phyloP scores from a whole-genome alignment of 2,797 vertebrate genomes.

The Triplophysa yarkandensis region DNA sequence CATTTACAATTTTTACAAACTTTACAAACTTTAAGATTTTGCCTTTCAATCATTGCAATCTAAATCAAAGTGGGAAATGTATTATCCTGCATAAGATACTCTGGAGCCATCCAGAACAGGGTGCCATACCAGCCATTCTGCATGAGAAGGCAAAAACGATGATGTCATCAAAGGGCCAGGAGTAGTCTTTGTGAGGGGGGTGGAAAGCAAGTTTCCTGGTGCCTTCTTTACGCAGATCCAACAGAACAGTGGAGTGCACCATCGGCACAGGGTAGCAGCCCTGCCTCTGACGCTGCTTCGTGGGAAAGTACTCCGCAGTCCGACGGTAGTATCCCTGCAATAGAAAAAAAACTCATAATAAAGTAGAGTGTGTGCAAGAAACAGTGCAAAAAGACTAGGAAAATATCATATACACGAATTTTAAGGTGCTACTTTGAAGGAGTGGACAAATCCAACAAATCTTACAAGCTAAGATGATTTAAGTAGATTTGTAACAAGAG shows the following conservation, averaged over 20 bases:
- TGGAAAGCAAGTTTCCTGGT: slow-evolving; percentile 84
- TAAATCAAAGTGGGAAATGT: slow-evolving; percentile 12
- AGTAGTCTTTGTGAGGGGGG: slow-evolving; percentile 89
- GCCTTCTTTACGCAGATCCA: slow-evolving; percentile 84
- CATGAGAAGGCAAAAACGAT: slow-evolving; percentile 94
- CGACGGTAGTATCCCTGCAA: slow-evolving; percentile 92
- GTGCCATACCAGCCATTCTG: slow-evolving; percentile 78
- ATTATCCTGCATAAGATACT: not conserved
- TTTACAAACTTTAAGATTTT: not conserved
- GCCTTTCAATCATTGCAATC: not conserved
- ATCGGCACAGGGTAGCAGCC: slow-evolving; percentile 93
- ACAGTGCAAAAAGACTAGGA: too few species aligned
- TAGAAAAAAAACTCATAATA: not conserved
- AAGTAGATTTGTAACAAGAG: too few species aligned
- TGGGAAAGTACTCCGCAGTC: slow-evolving; percentile 94
- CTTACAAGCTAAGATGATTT: too few species aligned
- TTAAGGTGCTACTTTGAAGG: too few species aligned
- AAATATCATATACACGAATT: too few species aligned
- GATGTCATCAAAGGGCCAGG: slow-evolving; percentile 96
- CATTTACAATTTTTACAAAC: not conserved
- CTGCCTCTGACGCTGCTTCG: slow-evolving; percentile 83
- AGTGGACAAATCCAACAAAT: too few species aligned
- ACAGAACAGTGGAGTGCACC: slow-evolving; percentile 90
- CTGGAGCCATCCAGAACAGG: not conserved
- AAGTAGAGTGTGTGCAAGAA: too few species aligned